Evolutionary conservation across 2,888 invertebrate genomes (phyloP), one percentile per base, ranked within the genome.

Genomic region (Drosophila borealis): DNA sequence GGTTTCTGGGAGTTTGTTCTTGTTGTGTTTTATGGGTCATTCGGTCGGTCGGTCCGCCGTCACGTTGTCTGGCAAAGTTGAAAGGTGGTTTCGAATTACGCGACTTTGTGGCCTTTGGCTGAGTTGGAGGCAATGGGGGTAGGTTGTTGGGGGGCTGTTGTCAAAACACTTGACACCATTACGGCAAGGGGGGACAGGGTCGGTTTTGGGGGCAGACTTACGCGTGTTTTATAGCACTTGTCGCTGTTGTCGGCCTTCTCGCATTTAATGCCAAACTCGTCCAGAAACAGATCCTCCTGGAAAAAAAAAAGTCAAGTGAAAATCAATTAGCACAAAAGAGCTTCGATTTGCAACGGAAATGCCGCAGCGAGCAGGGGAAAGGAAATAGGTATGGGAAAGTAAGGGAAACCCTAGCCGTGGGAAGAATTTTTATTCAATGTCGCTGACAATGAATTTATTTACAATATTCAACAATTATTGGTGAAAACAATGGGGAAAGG

Each of bases 231-330:
- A 50, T 88, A 91, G 70, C 90, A 91, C 74, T 88, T 88, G 37
- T 85, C 87, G 50, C 89, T 80, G 55, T 69, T 83, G 71, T 88
- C 88, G 48, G 80, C 86, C 68, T 77, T 76, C 9, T 73, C 78
- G 65, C 90, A 91, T 51, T 81, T 76, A 9, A 90, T 80, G 34
- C 90, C 91, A 49, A 90, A 90, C 50, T 90, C 91, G 63, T 91
- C 90, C 51, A 86, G 78, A 80, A 90, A 91, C 13, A 78, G 57
- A 60, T 82, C 80, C 80, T 90, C 89, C 90, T 91, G 81, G 60
- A 83, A 90, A 73, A 67, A 19, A 45, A 5, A 34, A 62, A 33
- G 29, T 29, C 1, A 19, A 29, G 50, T 45, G 13, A n/a, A 70
- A 54, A 50, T 64, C 70, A 70, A 59, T 76, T 49, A 56, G 41